A percentile compares a stretch with the other conserved stretches of the same genome.
phyloP scores from a whole-genome alignment of 2,113 vertebrate species.

The Urocolius indicus region DNA sequence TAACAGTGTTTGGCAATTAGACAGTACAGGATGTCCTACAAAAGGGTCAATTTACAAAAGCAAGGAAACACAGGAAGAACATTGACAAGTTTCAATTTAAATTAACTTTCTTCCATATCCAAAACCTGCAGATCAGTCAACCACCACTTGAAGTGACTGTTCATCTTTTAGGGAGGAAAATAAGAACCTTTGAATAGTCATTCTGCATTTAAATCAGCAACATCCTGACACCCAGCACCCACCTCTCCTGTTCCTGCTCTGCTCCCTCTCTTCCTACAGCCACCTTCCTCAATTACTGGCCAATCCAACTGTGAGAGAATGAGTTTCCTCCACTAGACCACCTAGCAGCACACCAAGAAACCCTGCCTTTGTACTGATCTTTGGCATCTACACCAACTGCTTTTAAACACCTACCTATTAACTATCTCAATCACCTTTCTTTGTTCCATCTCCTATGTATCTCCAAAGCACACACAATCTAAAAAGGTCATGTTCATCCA shows the following conservation, averaged over 20 bases:
- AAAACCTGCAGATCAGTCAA: background rate
- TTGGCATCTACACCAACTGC: background rate
- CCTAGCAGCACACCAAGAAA: background rate
- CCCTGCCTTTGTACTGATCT: background rate
- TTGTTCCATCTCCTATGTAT: background rate
- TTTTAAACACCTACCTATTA: background rate
- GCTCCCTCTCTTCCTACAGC: background rate
- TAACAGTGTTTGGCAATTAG: background rate
- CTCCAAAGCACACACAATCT: background rate
- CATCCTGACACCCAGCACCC: background rate
- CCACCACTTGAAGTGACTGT: accelerated
- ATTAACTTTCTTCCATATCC: background rate
- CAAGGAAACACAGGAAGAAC: background rate
- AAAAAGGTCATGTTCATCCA: background rate
- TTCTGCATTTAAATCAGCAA: background rate
- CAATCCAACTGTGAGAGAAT: background rate
- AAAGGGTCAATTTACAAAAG: background rate
- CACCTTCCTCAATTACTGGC: background rate
- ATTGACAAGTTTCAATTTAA: background rate
- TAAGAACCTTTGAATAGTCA: background rate
- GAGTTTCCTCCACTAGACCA: background rate
- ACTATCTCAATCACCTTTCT: background rate
- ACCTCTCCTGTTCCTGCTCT: background rate
- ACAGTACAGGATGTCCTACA: accelerated
- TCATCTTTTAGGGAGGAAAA: background rate